These are phyloP conservation scores for Hirtodrosophila duncani DNA, from an alignment of 2,888 invertebrate species.

Conservation along the genomic window DNA sequence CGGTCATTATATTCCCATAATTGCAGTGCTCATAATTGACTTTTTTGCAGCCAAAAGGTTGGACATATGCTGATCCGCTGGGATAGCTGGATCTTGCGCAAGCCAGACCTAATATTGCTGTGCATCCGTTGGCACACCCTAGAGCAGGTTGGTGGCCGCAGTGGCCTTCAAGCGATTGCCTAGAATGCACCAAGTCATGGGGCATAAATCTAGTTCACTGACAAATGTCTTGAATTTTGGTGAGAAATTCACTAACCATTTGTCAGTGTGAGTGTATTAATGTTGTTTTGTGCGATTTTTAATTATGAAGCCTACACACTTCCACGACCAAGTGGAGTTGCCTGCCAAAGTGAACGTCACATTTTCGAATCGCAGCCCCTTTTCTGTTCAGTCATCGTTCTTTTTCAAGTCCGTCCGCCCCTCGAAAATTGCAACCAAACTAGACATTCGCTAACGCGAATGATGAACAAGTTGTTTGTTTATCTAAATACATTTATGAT, in stretches of 20 bases:
- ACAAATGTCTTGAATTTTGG: slow-evolving; percentile 21
- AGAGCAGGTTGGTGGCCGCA: too few species aligned
- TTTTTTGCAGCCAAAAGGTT: slow-evolving; percentile 5
- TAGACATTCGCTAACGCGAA: slow-evolving; percentile 29
- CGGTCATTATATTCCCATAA: slow-evolving; percentile 25
- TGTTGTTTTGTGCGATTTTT: slow-evolving; percentile 26
- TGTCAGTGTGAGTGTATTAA: too few species aligned
- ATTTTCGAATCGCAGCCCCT: slow-evolving; percentile 20
- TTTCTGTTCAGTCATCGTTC: slow-evolving; percentile 56
- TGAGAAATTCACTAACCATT: slow-evolving; percentile 22
- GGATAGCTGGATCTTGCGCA: slow-evolving; percentile 11
- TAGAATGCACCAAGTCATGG: too few species aligned
- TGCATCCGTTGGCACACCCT: too few species aligned
- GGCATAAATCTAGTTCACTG: too few species aligned
- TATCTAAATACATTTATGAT: slow-evolving; percentile 20
- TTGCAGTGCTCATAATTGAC: slow-evolving; percentile 12
- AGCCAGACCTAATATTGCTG: slow-evolving; percentile 2
- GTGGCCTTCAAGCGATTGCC: too few species aligned
- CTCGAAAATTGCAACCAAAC: slow-evolving; percentile 24
- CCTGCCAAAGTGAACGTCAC: slow-evolving; percentile 30
- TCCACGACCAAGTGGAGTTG: slow-evolving; percentile 9
- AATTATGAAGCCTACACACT: slow-evolving; percentile 29
- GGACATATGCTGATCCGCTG: slow-evolving; percentile 12
- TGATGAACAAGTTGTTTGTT: slow-evolving; percentile 30
- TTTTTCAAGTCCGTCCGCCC: slow-evolving; percentile 27